Conservation (phyloP, 2,113 vertebrate genomes). For the Embiotoca jacksoni region DNA sequence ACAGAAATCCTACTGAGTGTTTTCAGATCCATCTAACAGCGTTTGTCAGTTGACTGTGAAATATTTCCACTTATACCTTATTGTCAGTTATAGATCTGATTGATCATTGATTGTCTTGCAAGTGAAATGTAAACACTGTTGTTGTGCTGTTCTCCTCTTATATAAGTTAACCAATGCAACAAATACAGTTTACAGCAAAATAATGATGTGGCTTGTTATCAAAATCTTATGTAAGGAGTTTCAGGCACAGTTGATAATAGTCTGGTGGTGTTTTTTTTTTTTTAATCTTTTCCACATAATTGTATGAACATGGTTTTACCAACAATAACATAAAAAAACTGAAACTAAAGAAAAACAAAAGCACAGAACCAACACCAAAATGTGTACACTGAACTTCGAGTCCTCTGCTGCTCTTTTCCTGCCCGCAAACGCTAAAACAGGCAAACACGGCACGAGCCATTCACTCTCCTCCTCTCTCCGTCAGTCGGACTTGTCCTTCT, state of each 20-base stretch:
- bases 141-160: neutral
- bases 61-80: slow-evolving; percentile 1
- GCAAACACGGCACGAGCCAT: slow-evolving; percentile 14
- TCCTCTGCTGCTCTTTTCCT: slow-evolving; percentile 46
- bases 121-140: slow-evolving; percentile 16
- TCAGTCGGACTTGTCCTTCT: slow-evolving; percentile 98
- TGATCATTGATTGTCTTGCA: slow-evolving; percentile 66
- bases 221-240: slow-evolving; percentile 45
- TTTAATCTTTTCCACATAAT: neutral
- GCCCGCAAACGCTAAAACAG: slow-evolving; percentile 30
- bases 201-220: neutral
- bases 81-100: slow-evolving; percentile 14
- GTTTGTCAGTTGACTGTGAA: neutral
- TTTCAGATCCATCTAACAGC: slow-evolving; percentile 12
- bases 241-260: slow-evolving; percentile 36
- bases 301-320: slow-evolving; percentile 23
- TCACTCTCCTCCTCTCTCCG: slow-evolving; percentile 33
- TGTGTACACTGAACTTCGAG: slow-evolving; percentile 41
- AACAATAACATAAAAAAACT: slow-evolving; percentile 4
- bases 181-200: slow-evolving; percentile 6
- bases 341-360: slow-evolving; percentile 3
- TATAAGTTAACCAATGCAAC: slow-evolving; percentile 1
- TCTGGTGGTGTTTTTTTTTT: slow-evolving; percentile 35
- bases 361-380: slow-evolving; percentile 51
- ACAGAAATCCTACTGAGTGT: slow-evolving; percentile 15